phyloP scores from a whole-genome alignment of 2,113 vertebrate genomes.

The Lonchura striata region DNA sequence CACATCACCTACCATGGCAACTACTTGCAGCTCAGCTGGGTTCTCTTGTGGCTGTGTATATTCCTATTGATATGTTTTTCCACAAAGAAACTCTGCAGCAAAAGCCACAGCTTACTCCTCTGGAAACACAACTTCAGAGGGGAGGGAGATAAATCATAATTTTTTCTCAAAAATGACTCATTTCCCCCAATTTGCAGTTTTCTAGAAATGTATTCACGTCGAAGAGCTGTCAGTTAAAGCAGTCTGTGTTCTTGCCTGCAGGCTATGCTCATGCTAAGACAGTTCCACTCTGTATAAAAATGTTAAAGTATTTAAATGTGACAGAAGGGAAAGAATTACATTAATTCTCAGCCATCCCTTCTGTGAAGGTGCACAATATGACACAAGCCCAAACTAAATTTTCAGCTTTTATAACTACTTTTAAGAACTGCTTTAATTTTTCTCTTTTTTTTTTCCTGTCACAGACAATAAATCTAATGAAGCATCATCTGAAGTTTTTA shows the following conservation, averaged over 20 bases:
- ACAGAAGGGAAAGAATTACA: neutral
- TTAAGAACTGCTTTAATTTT: neutral
- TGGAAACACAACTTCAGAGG: neutral
- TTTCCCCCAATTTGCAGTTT: neutral
- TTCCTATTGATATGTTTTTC: neutral
- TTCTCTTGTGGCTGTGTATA: neutral
- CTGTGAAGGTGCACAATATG: neutral
- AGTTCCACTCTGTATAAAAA: neutral
- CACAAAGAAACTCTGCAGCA: neutral
- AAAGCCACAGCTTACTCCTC: neutral
- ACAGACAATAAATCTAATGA: neutral
- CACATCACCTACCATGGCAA: accelerated
- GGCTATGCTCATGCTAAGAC: neutral
- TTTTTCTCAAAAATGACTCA: conserved; percentile 8
- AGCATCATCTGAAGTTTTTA: neutral
- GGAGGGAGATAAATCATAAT: neutral
- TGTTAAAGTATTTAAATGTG: neutral
- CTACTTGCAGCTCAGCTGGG: neutral
- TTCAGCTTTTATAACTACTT: neutral
- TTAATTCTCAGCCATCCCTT: neutral
- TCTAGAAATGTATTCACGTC: neutral
- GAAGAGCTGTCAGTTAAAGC: neutral
- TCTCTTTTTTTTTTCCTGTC: neutral
- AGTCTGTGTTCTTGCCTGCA: neutral
- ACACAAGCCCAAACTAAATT: neutral